A percentile compares a stretch with the other conserved stretches of the same genome.
phyloP scores from a whole-genome alignment of 2,797 vertebrate species.

The Crocodylus rhombifer region DNA sequence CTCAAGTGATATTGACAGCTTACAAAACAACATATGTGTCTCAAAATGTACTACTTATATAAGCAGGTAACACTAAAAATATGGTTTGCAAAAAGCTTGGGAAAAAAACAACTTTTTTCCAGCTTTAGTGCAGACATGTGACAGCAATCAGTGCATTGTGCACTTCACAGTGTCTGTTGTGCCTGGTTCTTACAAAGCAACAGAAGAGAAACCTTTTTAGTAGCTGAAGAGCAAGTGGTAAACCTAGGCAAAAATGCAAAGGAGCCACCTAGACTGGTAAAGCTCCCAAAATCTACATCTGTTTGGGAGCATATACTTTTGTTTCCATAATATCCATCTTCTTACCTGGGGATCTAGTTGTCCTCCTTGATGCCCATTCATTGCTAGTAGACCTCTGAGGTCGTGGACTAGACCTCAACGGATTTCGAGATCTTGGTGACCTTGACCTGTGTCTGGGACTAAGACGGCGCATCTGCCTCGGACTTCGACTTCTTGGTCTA shows the following conservation, averaged over 20 bases:
- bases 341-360: constrained; percentile 75
- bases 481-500: constrained; percentile 79
- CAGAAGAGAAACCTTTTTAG: neutral
- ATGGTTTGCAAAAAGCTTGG: neutral
- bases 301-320: rapidly evolving
- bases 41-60: neutral
- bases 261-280: neutral
- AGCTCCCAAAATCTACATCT: neutral
- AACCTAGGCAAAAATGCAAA: neutral
- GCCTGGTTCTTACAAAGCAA: neutral
- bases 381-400: constrained; percentile 66
- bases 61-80: neutral
- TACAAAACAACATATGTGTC: neutral
- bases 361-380: constrained; percentile 50
- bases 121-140: neutral
- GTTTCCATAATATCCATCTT: neutral
- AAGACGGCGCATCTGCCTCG: constrained; percentile 58
- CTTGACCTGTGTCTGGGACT: constrained; percentile 77
- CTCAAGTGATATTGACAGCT: neutral
- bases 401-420: constrained; percentile 17
- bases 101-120: neutral
- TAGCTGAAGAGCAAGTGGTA: neutral
- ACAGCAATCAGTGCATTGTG: neutral
- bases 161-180: rapidly evolving
- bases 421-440: constrained; percentile 67